These are phyloP conservation scores for Cheirogaleus major DNA, from an alignment of 2,797 vertebrate species.

Conservation along the genomic window DNA sequence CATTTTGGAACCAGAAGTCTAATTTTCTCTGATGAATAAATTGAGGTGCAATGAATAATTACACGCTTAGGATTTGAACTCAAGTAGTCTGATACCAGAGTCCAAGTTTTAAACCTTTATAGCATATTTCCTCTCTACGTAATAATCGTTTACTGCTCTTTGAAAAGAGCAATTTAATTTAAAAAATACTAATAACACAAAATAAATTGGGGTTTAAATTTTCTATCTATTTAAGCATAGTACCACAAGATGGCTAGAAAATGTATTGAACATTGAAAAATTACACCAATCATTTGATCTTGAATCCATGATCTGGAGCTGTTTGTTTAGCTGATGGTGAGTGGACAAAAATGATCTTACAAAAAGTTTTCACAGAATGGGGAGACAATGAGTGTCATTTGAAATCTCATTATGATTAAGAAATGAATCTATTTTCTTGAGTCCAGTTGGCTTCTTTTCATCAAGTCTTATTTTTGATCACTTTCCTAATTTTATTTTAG, in stretches of 20 bases:
- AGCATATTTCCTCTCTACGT: background rate
- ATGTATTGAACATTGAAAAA: background rate
- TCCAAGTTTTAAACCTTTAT: background rate
- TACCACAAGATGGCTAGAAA: background rate
- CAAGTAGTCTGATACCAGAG: background rate
- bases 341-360: background rate
- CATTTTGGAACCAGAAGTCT: background rate
- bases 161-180: background rate
- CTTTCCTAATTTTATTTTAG: constrained; percentile 64
- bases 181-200: background rate
- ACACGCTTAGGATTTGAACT: background rate
- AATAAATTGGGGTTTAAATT: background rate
- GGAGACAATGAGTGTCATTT: background rate
- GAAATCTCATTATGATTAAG: background rate
- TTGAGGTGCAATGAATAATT: background rate
- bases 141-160: background rate
- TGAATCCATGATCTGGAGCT: background rate
- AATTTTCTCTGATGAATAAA: background rate
- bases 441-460: constrained; percentile 40
- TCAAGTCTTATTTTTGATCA: constrained; percentile 47
- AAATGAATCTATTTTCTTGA: constrained; percentile 7
- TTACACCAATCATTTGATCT: background rate
- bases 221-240: background rate
- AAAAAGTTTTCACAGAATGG: background rate
- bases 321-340: background rate